Evolutionary conservation across 2,113 vertebrate genomes (phyloP).

Genomic region (Antidorcas marsupialis): DNA sequence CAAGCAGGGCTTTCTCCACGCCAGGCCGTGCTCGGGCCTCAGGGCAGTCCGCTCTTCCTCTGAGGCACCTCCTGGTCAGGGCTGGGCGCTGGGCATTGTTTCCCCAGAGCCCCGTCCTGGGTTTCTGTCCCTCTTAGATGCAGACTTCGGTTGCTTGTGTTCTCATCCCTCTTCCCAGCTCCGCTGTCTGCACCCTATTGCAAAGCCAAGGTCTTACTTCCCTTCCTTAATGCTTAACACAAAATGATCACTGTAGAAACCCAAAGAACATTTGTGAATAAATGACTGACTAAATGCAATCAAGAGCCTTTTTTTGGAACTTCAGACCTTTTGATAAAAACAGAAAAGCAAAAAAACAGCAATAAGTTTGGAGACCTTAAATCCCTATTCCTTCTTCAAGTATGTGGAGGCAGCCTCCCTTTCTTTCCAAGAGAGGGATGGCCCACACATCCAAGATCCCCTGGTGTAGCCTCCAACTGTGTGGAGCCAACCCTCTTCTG

Average conservation of each 20-base stretch:
- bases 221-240: not conserved
- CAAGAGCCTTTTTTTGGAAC: not conserved
- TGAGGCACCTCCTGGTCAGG: too few species aligned
- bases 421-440: not conserved
- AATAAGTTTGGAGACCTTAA: not conserved
- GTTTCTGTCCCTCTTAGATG: accelerated
- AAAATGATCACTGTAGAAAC: not conserved
- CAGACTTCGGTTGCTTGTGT: accelerated
- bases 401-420: not conserved
- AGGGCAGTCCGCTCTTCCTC: accelerated
- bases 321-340: not conserved
- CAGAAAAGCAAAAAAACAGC: not conserved
- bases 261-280: not conserved
- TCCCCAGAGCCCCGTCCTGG: accelerated
- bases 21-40: not conserved
- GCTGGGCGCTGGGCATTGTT: accelerated
- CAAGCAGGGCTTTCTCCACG: accelerated
- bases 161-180: not conserved
- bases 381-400: not conserved
- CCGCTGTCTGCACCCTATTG: not conserved
- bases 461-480: accelerated
- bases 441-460: accelerated
- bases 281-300: too few species aligned
- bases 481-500: not conserved
- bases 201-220: not conserved